These are phyloP conservation scores for Rhagophthalmus giganteus DNA, from an alignment of 2,888 invertebrate genomes.

Conservation along the genomic window DNA sequence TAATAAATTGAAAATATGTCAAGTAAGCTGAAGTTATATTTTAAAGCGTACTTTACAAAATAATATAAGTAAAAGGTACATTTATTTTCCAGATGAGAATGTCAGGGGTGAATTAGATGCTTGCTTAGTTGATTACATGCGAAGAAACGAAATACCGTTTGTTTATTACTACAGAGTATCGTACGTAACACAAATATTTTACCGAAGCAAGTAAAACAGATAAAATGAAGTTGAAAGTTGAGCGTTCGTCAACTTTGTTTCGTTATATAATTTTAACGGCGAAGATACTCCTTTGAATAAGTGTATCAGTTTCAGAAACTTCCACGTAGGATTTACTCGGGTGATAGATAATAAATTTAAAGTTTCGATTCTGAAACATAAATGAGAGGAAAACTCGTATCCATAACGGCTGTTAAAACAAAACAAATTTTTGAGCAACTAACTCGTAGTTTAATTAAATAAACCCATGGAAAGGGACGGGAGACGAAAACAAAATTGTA, in stretches of 20 bases:
- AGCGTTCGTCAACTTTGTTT: constrained; percentile 2
- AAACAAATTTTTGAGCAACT: constrained; percentile 13
- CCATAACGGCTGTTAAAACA: constrained; percentile 6
- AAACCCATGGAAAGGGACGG: constrained; percentile 12
- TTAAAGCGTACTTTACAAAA: neutral
- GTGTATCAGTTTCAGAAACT: neutral
- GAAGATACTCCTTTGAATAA: neutral
- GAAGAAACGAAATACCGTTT: constrained; percentile 30
- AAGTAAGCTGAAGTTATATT: neutral
- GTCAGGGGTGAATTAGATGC: constrained; percentile 26
- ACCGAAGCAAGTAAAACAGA: constrained; percentile 5
- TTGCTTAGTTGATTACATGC: constrained; percentile 29
- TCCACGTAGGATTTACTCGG: neutral
- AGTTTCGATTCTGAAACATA: constrained; percentile 4
- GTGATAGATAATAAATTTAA: constrained; percentile 2
- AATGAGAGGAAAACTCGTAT: constrained; percentile 6
- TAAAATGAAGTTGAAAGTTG: constrained; percentile 3
- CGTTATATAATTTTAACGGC: constrained; percentile 4
- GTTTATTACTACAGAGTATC: constrained; percentile 10
- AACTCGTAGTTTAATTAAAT: constrained; percentile 8
- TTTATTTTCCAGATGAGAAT: constrained; percentile 12
- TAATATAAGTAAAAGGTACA: constrained; percentile 2
- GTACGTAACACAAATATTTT: neutral
- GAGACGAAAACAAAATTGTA: constrained; percentile 18
- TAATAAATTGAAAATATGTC: no score